These are phyloP conservation scores for Diloba caeruleocephala DNA, from an alignment of 2,888 invertebrate genomes.

Conservation along the genomic window DNA sequence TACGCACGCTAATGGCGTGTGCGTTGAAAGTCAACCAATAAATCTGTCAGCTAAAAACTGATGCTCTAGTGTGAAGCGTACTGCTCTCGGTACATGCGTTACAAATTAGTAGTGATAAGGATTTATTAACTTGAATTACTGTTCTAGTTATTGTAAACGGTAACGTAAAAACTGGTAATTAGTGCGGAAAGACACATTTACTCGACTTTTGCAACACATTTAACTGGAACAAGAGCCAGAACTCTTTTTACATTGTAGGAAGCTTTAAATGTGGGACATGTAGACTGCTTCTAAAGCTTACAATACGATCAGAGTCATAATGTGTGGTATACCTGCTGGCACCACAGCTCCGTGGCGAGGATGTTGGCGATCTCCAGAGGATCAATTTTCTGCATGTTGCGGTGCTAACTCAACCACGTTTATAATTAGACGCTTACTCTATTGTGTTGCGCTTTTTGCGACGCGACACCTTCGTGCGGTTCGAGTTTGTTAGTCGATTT, in stretches of 20 bases:
- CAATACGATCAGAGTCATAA: slow-evolving; percentile 9
- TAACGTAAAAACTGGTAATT: slow-evolving; percentile 22
- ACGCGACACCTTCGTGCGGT: slow-evolving; percentile 87
- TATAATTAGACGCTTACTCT: slow-evolving; percentile 89
- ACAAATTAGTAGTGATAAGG: slow-evolving; percentile 50
- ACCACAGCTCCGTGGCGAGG: slow-evolving; percentile 95
- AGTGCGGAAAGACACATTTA: slow-evolving; percentile 26
- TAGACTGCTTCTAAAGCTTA: slow-evolving; percentile 10
- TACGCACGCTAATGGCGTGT: slow-evolving; percentile 54
- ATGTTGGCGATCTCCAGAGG: slow-evolving; percentile 95
- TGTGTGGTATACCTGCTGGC: slow-evolving; percentile 91
- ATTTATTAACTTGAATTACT: slow-evolving; percentile 45
- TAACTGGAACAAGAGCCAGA: slow-evolving; percentile 19
- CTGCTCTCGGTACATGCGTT: slow-evolving; percentile 40
- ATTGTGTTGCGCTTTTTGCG: slow-evolving; percentile 89
- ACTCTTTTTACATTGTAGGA: slow-evolving; percentile 11
- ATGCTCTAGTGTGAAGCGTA: slow-evolving; percentile 41
- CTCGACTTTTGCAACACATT: slow-evolving; percentile 18
- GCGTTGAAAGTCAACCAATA: slow-evolving; percentile 64
- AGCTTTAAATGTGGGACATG: slow-evolving; percentile 15
- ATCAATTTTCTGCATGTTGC: slow-evolving; percentile 91
- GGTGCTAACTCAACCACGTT: slow-evolving; percentile 81
- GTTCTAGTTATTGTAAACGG: slow-evolving; percentile 24
- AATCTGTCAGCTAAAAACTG: slow-evolving; percentile 65
- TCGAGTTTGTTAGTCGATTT: slow-evolving; percentile 88